Conservation (phyloP, 2,888 invertebrate species). For the Polydrusus tereticollis region DNA sequence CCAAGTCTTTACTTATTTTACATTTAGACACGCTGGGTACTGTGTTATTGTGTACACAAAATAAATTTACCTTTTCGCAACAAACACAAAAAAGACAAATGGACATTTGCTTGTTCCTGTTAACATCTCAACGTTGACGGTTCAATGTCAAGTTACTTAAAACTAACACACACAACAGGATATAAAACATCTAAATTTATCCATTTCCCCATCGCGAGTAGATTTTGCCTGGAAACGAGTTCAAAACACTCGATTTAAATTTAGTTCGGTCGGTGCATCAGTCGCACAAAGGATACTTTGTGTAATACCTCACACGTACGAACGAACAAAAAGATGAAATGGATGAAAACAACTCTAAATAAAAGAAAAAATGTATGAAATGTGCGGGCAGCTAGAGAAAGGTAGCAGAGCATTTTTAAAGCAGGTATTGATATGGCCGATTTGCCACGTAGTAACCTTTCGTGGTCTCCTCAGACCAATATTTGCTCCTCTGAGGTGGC, state of each 20-base stretch:
- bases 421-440: too few species aligned
- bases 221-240: constrained; percentile 35
- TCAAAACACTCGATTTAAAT: constrained; percentile 47
- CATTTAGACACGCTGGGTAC: too few species aligned
- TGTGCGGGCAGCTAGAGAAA: too few species aligned
- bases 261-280: constrained; percentile 38
- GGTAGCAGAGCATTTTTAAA: too few species aligned
- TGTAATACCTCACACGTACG: constrained; percentile 10
- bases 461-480: too few species aligned
- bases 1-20: too few species aligned
- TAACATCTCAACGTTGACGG: constrained; percentile 29
- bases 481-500: too few species aligned
- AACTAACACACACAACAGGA: constrained; percentile 34
- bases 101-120: constrained; percentile 27
- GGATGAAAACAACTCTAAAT: not conserved
- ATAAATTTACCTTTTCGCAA: not conserved
- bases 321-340: not conserved
- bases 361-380: not conserved
- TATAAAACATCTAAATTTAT: constrained; percentile 44
- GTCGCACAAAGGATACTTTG: constrained; percentile 38
- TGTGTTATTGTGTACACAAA: not conserved
- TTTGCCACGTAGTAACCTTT: too few species aligned
- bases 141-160: constrained; percentile 41
- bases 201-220: constrained; percentile 24
- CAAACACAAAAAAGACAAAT: not conserved